Evolutionary conservation across 2,113 vertebrate species (phyloP).

Genomic region (Rhynchomys soricoides): DNA sequence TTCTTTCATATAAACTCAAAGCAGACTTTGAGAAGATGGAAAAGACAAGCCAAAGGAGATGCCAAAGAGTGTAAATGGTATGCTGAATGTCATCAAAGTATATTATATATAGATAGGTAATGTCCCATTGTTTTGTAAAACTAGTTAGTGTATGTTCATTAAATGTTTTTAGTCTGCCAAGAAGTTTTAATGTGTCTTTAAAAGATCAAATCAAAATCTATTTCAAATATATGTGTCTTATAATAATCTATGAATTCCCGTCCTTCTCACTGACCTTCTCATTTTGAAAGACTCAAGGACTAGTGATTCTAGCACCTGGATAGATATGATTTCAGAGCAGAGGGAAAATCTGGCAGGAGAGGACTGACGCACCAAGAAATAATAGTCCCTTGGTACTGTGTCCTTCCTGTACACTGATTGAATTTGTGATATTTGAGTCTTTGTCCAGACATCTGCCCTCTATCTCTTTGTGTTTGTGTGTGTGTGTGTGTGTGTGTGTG

Average conservation of each 20-base stretch:
- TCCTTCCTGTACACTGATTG: not conserved
- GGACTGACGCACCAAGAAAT: not conserved
- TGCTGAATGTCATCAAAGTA: not conserved
- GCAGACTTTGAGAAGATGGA: not conserved
- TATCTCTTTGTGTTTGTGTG: not conserved
- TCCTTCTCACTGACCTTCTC: not conserved
- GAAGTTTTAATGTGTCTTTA: not conserved
- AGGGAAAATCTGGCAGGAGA: not conserved
- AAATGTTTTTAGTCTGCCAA: not conserved
- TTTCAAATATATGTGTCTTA: not conserved
- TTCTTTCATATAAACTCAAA: not conserved
- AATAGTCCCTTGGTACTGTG: not conserved
- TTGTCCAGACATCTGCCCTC: not conserved
- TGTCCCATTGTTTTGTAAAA: not conserved
- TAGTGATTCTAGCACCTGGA: not conserved
- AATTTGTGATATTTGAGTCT: not conserved
- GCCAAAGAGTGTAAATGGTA: not conserved
- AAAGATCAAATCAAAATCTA: not conserved
- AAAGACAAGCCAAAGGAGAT: no score
- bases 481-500: not conserved
- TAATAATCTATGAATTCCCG: not conserved
- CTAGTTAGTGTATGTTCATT: not conserved
- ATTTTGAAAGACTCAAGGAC: not conserved
- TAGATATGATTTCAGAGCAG: not conserved
- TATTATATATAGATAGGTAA: not conserved